phyloP scores from a whole-genome alignment of 2,888 invertebrate species.

The Heliconius aoede region DNA sequence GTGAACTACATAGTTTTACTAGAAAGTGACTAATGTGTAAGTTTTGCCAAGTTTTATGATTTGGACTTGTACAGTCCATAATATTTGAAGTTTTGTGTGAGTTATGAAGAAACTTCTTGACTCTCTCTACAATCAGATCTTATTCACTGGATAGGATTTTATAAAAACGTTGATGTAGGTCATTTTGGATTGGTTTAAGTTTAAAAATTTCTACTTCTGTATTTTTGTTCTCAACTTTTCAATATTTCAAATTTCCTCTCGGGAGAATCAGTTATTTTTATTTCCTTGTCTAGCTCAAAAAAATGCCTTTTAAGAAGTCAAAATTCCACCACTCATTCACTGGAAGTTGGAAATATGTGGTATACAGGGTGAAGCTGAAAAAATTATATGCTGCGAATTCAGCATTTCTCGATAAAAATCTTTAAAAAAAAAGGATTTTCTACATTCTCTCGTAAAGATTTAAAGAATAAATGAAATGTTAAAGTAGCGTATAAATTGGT shows the following conservation, averaged over 20 bases:
- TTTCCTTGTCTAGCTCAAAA: background rate
- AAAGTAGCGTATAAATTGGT: conserved; percentile 26
- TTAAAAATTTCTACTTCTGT: too few species aligned
- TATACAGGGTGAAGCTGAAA: too few species aligned
- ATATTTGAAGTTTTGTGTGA: conserved; percentile 20
- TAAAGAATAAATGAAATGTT: conserved; percentile 18
- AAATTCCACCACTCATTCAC: too few species aligned
- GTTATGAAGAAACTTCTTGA: conserved; percentile 20
- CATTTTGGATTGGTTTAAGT: too few species aligned
- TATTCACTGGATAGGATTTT: conserved; percentile 9
- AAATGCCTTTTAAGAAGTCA: too few species aligned
- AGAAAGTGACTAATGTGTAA: conserved; percentile 5
- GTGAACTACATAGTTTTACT: background rate
- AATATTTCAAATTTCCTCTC: too few species aligned
- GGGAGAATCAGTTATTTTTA: background rate
- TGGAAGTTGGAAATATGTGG: too few species aligned
- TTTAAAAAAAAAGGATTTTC: background rate
- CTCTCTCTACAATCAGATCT: conserved; percentile 17
- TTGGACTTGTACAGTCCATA: conserved; percentile 12
- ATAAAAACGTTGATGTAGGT: background rate
- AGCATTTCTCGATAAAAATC: background rate
- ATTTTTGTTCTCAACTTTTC: too few species aligned
- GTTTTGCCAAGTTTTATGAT: conserved; percentile 12
- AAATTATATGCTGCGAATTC: background rate
- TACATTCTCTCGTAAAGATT: background rate